Evolutionary conservation across 2,113 vertebrate genomes (phyloP).

Genomic region (Strigops habroptila): DNA sequence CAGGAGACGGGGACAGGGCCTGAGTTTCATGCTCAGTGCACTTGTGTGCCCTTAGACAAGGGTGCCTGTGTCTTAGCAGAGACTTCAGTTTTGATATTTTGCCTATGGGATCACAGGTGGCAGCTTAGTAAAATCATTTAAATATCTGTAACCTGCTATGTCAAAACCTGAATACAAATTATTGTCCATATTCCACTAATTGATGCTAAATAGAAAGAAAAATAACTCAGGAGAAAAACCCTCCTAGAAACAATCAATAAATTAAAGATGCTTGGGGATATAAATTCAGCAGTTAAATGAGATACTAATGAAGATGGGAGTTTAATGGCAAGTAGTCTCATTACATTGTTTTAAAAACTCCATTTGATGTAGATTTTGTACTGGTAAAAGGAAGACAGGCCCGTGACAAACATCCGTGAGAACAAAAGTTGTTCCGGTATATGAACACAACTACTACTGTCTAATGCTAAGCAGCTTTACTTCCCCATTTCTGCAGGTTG

Average conservation of each 20-base stretch:
- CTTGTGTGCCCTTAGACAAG: not conserved
- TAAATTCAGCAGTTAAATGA: constrained; percentile 60
- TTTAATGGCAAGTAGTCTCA: constrained; percentile 60
- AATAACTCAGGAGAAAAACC: not conserved
- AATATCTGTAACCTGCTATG: rapidly evolving
- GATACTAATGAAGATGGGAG: constrained; percentile 63
- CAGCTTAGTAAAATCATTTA: not conserved
- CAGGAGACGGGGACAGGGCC: not conserved
- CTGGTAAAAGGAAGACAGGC: constrained; percentile 2
- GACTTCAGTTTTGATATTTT: not conserved
- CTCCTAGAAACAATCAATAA: constrained; percentile 56
- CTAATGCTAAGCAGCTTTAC: not conserved
- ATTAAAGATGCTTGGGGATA: constrained; percentile 59
- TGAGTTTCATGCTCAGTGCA: not conserved
- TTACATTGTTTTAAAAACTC: constrained; percentile 58
- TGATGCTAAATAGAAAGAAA: constrained; percentile 54
- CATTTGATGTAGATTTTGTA: constrained; percentile 38
- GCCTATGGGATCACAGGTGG: not conserved
- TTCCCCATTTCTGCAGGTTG: not conserved
- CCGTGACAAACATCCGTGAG: not conserved
- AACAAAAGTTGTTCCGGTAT: constrained; percentile 32
- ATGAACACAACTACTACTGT: not conserved
- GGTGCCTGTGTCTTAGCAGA: not conserved
- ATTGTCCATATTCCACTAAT: not conserved
- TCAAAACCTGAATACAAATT: not conserved